phyloP scores from a whole-genome alignment of 2,888 invertebrate genomes.

The Mamestra brassicae region DNA sequence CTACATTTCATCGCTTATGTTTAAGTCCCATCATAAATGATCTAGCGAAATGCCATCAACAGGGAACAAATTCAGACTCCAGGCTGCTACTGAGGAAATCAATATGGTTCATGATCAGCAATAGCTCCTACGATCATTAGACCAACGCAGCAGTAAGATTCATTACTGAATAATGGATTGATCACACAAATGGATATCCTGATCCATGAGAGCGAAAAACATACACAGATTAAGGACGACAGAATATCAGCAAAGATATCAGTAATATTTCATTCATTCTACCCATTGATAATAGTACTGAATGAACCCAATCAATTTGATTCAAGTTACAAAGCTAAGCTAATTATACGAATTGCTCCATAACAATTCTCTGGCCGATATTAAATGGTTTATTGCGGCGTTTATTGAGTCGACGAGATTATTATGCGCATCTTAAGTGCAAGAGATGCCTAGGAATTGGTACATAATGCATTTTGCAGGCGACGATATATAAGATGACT shows the following conservation, averaged over 20 bases:
- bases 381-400: constrained; percentile 45
- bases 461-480: constrained; percentile 26
- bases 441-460: constrained; percentile 29
- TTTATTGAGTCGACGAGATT: constrained; percentile 42
- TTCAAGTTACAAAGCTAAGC: constrained; percentile 10
- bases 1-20: too few species aligned
- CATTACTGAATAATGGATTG: background rate
- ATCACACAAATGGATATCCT: too few species aligned
- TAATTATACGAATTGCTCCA: constrained; percentile 42
- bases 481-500: constrained; percentile 9
- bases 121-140: background rate
- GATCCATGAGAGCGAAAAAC: background rate
- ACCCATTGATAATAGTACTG: background rate
- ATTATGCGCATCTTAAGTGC: constrained; percentile 43
- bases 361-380: constrained; percentile 37
- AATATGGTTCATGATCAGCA: background rate
- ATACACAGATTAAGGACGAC: background rate
- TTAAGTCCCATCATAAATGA: too few species aligned
- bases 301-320: constrained; percentile 31
- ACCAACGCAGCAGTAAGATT: background rate
- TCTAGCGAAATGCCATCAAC: too few species aligned
- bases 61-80: too few species aligned
- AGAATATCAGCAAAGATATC: background rate
- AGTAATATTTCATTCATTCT: constrained; percentile 2
- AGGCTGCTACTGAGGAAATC: too few species aligned